These are phyloP conservation scores for Ceratosolen solmsi DNA, from an alignment of 1,140 invertebrate species.

Conservation along the genomic window DNA sequence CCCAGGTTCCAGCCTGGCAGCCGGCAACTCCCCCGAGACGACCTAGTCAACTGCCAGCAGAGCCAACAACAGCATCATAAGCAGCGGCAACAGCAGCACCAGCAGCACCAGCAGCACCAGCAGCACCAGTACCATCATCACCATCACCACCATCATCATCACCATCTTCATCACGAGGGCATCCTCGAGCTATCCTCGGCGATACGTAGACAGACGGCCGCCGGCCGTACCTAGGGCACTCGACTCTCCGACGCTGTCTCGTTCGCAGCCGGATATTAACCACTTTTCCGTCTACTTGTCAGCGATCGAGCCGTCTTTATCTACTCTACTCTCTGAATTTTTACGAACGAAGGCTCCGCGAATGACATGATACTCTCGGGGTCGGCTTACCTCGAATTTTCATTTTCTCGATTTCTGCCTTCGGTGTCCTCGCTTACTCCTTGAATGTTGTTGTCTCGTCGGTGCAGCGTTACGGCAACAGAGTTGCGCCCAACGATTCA, in stretches of 20 bases:
- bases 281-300: not conserved
- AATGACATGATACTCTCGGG: not conserved
- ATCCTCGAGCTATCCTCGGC: conserved; percentile 50
- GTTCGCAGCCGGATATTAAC: conserved; percentile 6
- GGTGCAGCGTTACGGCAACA: too few relatives aligned
- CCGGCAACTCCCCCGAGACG: conserved; percentile 65
- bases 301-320: not conserved
- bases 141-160: conserved; percentile 49
- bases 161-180: conserved; percentile 21
- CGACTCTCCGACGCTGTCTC: conserved; percentile 5
- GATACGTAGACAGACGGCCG: conserved; percentile 38
- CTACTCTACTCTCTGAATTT: conserved; percentile 6
- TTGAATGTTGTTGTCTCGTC: too few relatives aligned
- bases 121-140: conserved; percentile 40
- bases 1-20: conserved; percentile 71
- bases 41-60: conserved; percentile 63
- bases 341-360: not conserved
- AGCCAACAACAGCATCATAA: conserved; percentile 77
- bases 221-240: conserved; percentile 40
- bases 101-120: conserved; percentile 58
- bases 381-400: not conserved
- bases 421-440: too few relatives aligned
- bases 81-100: conserved; percentile 58
- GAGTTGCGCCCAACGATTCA: too few relatives aligned
- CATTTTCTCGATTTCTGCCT: too few relatives aligned